A percentile compares a stretch with the other conserved stretches of the same genome.
Evolutionary conservation across 2,797 vertebrate species (phyloP).

Genomic region (Harpagifer antarcticus): DNA sequence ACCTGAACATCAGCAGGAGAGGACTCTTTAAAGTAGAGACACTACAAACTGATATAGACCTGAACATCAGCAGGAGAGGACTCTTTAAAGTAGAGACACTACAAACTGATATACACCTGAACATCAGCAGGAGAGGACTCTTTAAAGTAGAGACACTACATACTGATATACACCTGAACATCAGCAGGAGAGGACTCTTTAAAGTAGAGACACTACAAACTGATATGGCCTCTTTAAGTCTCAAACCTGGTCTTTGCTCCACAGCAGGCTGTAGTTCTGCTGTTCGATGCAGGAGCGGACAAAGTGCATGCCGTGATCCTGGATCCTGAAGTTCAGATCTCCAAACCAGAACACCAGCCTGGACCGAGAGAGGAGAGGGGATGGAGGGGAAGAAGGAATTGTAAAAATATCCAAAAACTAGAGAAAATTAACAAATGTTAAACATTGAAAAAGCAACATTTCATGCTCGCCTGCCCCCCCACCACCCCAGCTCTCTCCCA

Average conservation of each 20-base stretch:
- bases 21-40: no score
- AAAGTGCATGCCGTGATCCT: slow-evolving; percentile 93
- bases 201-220: no score
- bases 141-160: no score
- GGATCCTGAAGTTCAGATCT: slow-evolving; percentile 96
- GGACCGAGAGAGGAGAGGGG: slow-evolving; percentile 16
- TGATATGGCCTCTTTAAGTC: neutral
- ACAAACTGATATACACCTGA: neutral
- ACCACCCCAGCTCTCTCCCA: no score
- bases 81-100: no score
- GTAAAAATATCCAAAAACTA: neutral
- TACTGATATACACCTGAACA: neutral
- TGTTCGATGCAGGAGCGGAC: slow-evolving; percentile 88
- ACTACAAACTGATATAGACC: no score
- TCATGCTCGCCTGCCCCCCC: no score
- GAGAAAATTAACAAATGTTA: neutral
- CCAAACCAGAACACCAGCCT: slow-evolving; percentile 96
- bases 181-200: no score
- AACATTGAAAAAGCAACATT: no score
- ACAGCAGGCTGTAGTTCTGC: slow-evolving; percentile 87
- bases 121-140: no score
- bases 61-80: no score
- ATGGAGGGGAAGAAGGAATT: neutral
- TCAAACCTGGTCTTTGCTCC: slow-evolving; percentile 95
- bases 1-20: no score